Evolutionary conservation across 2,113 vertebrate species (phyloP), one percentile per base, ranked within the genome.

Genomic region (Eonycteris spelaea): DNA sequence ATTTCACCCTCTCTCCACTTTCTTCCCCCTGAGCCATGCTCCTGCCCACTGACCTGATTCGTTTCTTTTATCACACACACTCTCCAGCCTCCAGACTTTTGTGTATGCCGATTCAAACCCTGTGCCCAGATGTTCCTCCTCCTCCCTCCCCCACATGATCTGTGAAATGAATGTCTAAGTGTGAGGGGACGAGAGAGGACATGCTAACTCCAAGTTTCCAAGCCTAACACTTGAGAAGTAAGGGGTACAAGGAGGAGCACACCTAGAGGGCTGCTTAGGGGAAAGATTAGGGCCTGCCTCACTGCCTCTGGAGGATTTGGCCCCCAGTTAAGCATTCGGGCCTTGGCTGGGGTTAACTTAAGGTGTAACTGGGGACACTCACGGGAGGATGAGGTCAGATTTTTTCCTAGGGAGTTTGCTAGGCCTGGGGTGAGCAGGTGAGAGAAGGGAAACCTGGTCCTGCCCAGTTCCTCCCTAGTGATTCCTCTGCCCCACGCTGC

Each of bases 341-440:
- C 63, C 30, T 65, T 38, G 38, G 38, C 74, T 43, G 59, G 1
- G 8, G 57, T 90, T 96, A 63, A 57, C 45, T 38, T 3, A 21
- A 43, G 57, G 57, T 65, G 22, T 78, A 61, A 40, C 6, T 26
- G 45, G 51, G 59, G 35, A 35, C 19, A 9, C 12, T 1, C 3
- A 28, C 18, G 43, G 63, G 43, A 90, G 86, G 57, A 11, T 74
- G 82, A 95, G 80, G 43, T 95, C 86, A 80, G 84, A 61, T 84
- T 94, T 90, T 48, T 59, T 84, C 30, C 59, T 78, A 18, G 48
- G 35, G 68, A 40, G 24, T 30, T 68, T 9, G 2, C 63, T 40
- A 21, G 70, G 61, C 43, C n/a, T 28, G 30, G 35, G 43, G 30
- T 74, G 45, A 63, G 10, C 38, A 63, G 30, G 35, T 61, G n/a